Base-by-base conservation (phyloP, 2,888 invertebrate genomes). In the Sturmia bella region DNA sequence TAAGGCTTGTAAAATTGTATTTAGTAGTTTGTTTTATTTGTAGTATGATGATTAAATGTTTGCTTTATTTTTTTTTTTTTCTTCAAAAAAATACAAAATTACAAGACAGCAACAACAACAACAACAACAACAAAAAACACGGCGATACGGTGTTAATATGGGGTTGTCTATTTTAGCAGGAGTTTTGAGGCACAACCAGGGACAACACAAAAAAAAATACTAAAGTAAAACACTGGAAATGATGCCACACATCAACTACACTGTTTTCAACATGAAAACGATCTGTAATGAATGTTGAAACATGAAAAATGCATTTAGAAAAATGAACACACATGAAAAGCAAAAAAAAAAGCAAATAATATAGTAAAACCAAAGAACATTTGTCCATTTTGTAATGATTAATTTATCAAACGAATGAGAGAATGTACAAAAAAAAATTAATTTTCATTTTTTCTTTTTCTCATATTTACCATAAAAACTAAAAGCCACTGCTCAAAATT, bases 221-320 rank as follows among this genome's bases (percentile, higher is more conserved):
- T 6, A 45, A 52, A 50, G 50, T 19, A 63, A 61, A 73, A 64
- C 45, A 27, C 52, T n/a, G n/a, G 4, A 45, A 76, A 57, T 72
- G 66, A 77, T 81, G 72, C 72, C 78, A 78, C 72, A 79, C 56
- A 73, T 68, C 57, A 69, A 54, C 66, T 69, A 52, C 32, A 66
- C 45, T 19, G 27, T 68, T 56, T 68, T 56, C 12, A 63, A 77
- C 81, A 77, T 37, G n/a, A 48, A 73, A 79, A 77, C 59, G 59
- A 80, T 66, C 39, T 72, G 80, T 73, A 78, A 80, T 75, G 73
- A 66, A 77, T 80, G 66, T 61, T 54, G 39, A 73, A 77, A 83
- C 83, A 83, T 73, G 80, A 59, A 79, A 83, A 80, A 74, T 70
- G 74, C 80, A 84, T 83, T 78, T 80, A 68, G 63, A 66, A 73